Conservation (phyloP, 2,888 invertebrate species). For the Folsomia candida region DNA sequence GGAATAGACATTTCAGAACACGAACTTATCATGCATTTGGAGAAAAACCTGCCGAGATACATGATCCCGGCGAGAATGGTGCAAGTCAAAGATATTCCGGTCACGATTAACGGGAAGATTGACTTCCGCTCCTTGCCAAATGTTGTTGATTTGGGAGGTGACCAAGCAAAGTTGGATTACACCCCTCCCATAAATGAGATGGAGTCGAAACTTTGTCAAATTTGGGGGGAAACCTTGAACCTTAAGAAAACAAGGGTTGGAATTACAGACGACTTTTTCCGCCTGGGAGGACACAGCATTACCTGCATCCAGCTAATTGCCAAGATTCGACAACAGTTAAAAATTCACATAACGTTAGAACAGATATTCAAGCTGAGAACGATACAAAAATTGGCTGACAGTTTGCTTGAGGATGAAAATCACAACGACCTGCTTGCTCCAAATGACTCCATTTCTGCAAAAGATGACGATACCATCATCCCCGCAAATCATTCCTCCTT, state of each 20-base stretch:
- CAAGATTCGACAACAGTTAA: not conserved
- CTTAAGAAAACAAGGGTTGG: not conserved
- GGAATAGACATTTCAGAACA: not conserved
- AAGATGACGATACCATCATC: not conserved
- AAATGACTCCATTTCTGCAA: too few relatives aligned
- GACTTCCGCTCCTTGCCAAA: slow-evolving; percentile 4
- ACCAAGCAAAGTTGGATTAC: too few relatives aligned
- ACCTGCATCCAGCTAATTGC: not conserved
- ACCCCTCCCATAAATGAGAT: slow-evolving; percentile 4
- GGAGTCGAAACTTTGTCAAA: not conserved
- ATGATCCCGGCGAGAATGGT: slow-evolving; percentile 17
- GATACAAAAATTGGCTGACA: slow-evolving; percentile 3
- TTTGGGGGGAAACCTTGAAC: slow-evolving; percentile 12
- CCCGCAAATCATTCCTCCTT: not conserved
- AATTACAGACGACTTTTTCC: slow-evolving; percentile 9
- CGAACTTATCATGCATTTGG: not conserved
- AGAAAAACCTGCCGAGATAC: slow-evolving; percentile 9
- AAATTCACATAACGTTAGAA: not conserved
- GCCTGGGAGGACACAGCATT: slow-evolving; percentile 21
- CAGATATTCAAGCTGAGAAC: slow-evolving; percentile 6
- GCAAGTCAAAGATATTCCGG: not conserved
- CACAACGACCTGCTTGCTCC: too few relatives aligned
- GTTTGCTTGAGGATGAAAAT: not conserved
- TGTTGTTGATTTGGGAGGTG: not conserved
- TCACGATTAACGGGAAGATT: slow-evolving; percentile 12